These are phyloP conservation scores for Phocoena phocoena DNA, from an alignment of 2,113 vertebrate species.

Conservation along the genomic window DNA sequence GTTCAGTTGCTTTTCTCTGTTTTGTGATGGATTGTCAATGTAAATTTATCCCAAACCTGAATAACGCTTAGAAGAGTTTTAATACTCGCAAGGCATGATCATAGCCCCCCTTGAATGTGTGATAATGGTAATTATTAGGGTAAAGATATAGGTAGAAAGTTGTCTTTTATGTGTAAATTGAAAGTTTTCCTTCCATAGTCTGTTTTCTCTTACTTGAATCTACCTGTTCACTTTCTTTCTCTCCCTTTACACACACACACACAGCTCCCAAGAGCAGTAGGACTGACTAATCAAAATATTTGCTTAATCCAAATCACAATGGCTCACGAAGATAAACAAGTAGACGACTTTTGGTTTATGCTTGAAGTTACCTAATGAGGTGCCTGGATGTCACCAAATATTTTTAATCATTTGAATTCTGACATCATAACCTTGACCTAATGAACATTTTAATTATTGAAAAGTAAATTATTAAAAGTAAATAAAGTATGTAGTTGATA, in stretches of 20 bases:
- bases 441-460: not conserved
- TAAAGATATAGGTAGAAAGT: not conserved
- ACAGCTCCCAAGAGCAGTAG: too few species aligned
- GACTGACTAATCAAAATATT: not conserved
- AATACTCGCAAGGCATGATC: accelerated
- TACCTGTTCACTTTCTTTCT: not conserved
- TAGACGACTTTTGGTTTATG: not conserved
- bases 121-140: accelerated
- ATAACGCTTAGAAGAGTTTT: not conserved
- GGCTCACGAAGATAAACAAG: too few species aligned
- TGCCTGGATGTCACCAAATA: accelerated
- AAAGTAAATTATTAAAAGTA: not conserved
- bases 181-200: not conserved
- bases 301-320: not conserved
- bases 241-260: not conserved
- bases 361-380: not conserved
- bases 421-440: not conserved
- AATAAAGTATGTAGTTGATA: not conserved
- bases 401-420: not conserved
- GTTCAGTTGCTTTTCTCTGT: not conserved
- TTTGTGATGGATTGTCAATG: accelerated
- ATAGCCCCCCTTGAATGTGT: accelerated
- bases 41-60: not conserved
- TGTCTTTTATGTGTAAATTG: accelerated
- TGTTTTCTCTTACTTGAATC: not conserved